Base-by-base conservation (phyloP, 2,113 vertebrate genomes). In the Aptenodytes forsteri region DNA sequence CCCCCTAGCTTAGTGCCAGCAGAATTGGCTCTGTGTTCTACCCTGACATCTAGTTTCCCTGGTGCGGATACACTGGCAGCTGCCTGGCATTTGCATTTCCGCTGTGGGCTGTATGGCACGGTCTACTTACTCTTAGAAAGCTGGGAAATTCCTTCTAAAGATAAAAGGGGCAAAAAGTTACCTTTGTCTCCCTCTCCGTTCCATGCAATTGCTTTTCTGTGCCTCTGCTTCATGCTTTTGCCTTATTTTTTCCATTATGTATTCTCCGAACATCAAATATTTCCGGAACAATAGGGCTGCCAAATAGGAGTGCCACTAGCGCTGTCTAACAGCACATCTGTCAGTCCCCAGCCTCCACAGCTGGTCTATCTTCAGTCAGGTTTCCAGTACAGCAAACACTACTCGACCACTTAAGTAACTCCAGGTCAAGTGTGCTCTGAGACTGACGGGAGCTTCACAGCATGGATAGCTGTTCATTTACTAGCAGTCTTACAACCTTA, bases 341-440 rank as follows among this genome's bases (percentile, higher is more conserved):
- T 44, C 88, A 49, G 77, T 76, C 50, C 54, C 11, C 64, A 83
- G 77, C 52, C 52, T 67, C 5, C 76, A 23, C 89, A 77, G 82
- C 79, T 65, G 83, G 11, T 10, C 54, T 30, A 1, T 11, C 11
- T 49, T 75, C 7, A 14, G 10, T 30, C 0, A 0, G 20, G 34
- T 66, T 84, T 67, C 67, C 77, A 21, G 3, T 66, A 16, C 58
- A 25, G 84, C 62, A 34, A 58, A 19, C 8, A 3, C 58, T 64
- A 29, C n/a, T 56, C 1, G 1, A 21, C 34, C 27, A 0, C 58
- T 55, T 5, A 29, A 18, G 36, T 30, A 16, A 14, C 22, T 54
- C 36, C 93, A 5, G 62, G 23, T 81, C 59, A 49, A 7, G 59
- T 2, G 34, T n/a, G 13, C 58, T 1, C 38, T 0, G n/a, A 27